Evolutionary conservation across 1,140 invertebrate species (phyloP).

Genomic region (Bactericera cockerelli): DNA sequence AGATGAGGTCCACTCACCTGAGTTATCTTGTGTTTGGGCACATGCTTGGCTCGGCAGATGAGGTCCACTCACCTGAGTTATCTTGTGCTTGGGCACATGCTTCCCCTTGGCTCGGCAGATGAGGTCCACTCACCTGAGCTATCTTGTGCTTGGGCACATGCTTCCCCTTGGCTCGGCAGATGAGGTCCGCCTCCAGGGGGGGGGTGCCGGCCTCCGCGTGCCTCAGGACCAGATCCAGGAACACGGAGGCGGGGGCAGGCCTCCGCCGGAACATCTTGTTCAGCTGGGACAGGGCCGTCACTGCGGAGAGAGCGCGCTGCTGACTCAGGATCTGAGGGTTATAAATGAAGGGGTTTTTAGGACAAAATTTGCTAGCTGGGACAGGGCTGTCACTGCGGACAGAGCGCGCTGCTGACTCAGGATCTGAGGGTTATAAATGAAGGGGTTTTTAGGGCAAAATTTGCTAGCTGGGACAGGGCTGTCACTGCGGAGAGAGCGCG

Average conservation of each 20-base stretch:
- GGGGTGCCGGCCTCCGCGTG: constrained; percentile 17
- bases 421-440: too few species aligned
- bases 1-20: too few species aligned
- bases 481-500: constrained; percentile 66
- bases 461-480: constrained; percentile 53
- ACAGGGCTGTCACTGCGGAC: constrained; percentile 60
- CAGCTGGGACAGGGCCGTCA: constrained; percentile 57
- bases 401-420: constrained; percentile 51
- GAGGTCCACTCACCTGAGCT: constrained; percentile 26
- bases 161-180: constrained; percentile 15
- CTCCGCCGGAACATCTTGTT: constrained; percentile 60
- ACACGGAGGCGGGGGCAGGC: constrained; percentile 61
- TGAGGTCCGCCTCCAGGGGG: neutral
- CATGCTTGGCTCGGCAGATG: too few species aligned
- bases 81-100: too few species aligned
- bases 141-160: constrained; percentile 24
- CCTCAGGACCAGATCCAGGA: constrained; percentile 60
- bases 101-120: too few species aligned
- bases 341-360: neutral
- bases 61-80: too few species aligned
- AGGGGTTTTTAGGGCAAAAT: constrained; percentile 58
- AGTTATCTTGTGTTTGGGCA: too few species aligned
- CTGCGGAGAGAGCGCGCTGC: constrained; percentile 61
- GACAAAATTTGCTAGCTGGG: too few species aligned
- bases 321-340: constrained; percentile 24